Evolutionary conservation across 2,888 invertebrate species (phyloP), one percentile per base, ranked within the genome.

Genomic region (Brenthis hecate): DNA sequence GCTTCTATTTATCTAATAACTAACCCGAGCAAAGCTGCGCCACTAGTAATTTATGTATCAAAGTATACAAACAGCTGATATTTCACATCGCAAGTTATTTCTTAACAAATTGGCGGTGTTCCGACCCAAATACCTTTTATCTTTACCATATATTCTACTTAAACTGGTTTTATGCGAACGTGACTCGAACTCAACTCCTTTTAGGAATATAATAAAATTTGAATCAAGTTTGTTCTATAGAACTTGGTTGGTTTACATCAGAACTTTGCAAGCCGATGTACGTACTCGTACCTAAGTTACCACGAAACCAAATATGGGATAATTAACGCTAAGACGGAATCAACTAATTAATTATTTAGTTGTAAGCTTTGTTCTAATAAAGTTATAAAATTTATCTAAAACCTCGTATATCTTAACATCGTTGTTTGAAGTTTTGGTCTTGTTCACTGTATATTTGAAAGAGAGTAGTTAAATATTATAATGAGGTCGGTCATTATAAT

Each of bases 121-220:
- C 50, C 58, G 43, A 64, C 56, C 32, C 69, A 56, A 66, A 58
- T 68, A 65, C 56, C 61, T 70, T 70, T 70, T 72, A 72, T 72
- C 69, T 65, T n/a, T 60, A 36, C 57, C 65, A 65, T 72, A 67
- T 56, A 67, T 72, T 70, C 53, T 57, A 67, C 65, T 69, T 62
- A 23, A 67, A 65, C 69, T 64, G 64, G 57, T 65, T 71, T 71
- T 63, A 71, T 63, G 65, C 58, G 68, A 62, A 62, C 72, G 72
- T 72, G 67, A 72, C 67, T 72, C 23, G 47, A 65, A 70, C 65
- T 70, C 57, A 63, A 51, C 57, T 64, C 63, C 65, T 70, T 65
- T 65, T 28, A 62, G 57, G 65, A 66, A 66, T 66, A 69, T 71
- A 74, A 74, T 72, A 72, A 74, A 73, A 71, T 71, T 60, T 71